Evolutionary conservation across 2,113 vertebrate species (phyloP).

Genomic region (Triplophysa tibetana): DNA sequence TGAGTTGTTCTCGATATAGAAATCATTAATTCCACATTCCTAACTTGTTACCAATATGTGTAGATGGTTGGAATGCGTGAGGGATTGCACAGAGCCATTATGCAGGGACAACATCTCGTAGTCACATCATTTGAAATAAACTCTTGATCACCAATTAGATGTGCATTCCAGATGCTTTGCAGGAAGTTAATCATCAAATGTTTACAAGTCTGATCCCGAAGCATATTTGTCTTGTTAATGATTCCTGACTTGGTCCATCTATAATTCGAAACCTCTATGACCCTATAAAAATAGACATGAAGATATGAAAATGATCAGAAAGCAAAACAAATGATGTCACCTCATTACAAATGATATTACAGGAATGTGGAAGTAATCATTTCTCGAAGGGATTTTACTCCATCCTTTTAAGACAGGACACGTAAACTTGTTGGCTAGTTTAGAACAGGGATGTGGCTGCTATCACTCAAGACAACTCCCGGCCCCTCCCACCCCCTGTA

Average conservation of each 20-base stretch:
- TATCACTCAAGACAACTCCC: conserved; percentile 61
- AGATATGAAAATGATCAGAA: conserved; percentile 38
- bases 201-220: conserved; percentile 25
- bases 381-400: conserved; percentile 34
- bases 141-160: conserved; percentile 34
- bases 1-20: conserved; percentile 38
- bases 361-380: conserved; percentile 45
- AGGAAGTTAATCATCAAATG: conserved; percentile 28
- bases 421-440: conserved; percentile 48
- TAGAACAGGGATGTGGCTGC: conserved; percentile 54
- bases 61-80: conserved; percentile 47
- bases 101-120: conserved; percentile 9
- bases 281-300: conserved; percentile 10
- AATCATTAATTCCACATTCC: conserved; percentile 47
- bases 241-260: neutral
- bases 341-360: conserved; percentile 27
- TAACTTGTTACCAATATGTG: conserved; percentile 43
- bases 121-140: conserved; percentile 33
- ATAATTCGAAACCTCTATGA: conserved; percentile 1
- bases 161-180: conserved; percentile 33
- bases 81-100: conserved; percentile 18
- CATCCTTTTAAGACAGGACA: conserved; percentile 48
- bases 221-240: conserved; percentile 31
- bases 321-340: conserved; percentile 30
- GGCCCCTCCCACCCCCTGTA: conserved; percentile 59